phyloP scores from a whole-genome alignment of 1,140 invertebrate genomes.

The Nasonia longicornis region DNA sequence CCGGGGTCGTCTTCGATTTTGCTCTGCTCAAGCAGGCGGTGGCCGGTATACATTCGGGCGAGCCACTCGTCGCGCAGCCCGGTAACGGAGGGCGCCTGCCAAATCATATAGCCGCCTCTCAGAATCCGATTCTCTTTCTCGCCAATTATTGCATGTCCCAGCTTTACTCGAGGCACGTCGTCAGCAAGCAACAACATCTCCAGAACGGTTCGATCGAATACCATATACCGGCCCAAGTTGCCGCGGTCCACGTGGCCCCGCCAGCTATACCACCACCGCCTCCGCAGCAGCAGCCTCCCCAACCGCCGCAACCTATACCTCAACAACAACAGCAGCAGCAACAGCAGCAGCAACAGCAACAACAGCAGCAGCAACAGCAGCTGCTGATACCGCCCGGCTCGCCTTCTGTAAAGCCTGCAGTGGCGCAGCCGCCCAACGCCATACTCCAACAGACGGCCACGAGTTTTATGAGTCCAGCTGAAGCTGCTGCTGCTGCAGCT shows the following conservation, averaged over 20 bases:
- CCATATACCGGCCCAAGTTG: slow-evolving; percentile 60
- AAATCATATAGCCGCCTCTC: slow-evolving; percentile 62
- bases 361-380: slow-evolving; percentile 58
- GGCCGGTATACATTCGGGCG: slow-evolving; percentile 72
- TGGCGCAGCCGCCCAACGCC: slow-evolving; percentile 59
- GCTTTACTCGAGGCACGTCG: slow-evolving; percentile 77
- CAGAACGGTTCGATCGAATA: slow-evolving; percentile 73
- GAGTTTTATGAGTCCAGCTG: slow-evolving; percentile 55
- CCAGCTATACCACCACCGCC: slow-evolving; percentile 50
- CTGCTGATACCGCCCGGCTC: slow-evolving; percentile 64
- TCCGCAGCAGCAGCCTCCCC: slow-evolving; percentile 30
- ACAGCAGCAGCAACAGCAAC: slow-evolving; percentile 51
- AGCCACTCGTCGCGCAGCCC: slow-evolving; percentile 63
- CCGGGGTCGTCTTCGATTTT: slow-evolving; percentile 76
- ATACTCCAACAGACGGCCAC: slow-evolving; percentile 63
- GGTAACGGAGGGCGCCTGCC: slow-evolving; percentile 66
- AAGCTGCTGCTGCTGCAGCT: slow-evolving; percentile 53
- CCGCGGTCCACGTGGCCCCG: slow-evolving; percentile 59
- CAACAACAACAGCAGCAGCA: slow-evolving; percentile 40
- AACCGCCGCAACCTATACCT: neutral
- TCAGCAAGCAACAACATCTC: slow-evolving; percentile 71
- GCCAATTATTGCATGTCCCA: slow-evolving; percentile 81
- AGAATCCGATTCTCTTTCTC: slow-evolving; percentile 78
- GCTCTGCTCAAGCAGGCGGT: slow-evolving; percentile 75
- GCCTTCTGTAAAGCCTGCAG: slow-evolving; percentile 60